phyloP scores from a whole-genome alignment of 2,797 vertebrate genomes.

The Sebastolobus altivelis region DNA sequence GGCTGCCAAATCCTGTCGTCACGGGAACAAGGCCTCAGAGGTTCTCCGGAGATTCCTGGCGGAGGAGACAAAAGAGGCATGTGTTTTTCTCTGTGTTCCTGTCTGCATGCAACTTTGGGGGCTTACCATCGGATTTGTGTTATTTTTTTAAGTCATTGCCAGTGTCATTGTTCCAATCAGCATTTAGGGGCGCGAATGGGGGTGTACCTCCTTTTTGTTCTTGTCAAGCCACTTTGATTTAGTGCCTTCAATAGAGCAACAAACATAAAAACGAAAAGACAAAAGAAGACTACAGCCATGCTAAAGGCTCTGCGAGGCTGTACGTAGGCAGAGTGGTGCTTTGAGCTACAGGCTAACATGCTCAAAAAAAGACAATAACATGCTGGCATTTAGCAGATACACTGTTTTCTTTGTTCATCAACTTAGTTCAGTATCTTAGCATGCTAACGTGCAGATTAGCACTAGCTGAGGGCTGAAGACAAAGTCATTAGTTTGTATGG shows the following conservation, averaged over 20 bases:
- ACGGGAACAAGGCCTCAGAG: slow-evolving; percentile 47
- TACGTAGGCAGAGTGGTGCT: background rate
- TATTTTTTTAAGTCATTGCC: slow-evolving; percentile 25
- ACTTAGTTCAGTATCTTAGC: background rate
- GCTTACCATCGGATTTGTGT: slow-evolving; percentile 30
- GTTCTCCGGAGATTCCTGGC: slow-evolving; percentile 38
- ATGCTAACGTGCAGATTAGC: background rate
- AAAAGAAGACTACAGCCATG: background rate
- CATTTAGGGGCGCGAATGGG: background rate
- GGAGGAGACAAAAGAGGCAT: slow-evolving; percentile 34
- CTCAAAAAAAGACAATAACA: background rate
- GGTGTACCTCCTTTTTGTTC: slow-evolving; percentile 20
- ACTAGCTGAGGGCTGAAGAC: background rate
- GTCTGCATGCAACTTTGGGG: slow-evolving; percentile 22
- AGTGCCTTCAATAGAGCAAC: background rate
- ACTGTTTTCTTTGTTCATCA: background rate
- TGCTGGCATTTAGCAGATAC: background rate
- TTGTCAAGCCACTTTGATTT: slow-evolving; percentile 20
- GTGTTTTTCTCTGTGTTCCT: slow-evolving; percentile 25
- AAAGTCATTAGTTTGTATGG: background rate
- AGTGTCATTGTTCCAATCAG: slow-evolving; percentile 25
- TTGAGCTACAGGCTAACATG: background rate
- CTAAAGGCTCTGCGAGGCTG: background rate
- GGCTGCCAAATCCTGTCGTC: slow-evolving; percentile 57
- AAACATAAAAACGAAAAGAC: background rate